Base-by-base conservation (phyloP, 2,888 invertebrate species). In the Drosophila macrothrix region DNA sequence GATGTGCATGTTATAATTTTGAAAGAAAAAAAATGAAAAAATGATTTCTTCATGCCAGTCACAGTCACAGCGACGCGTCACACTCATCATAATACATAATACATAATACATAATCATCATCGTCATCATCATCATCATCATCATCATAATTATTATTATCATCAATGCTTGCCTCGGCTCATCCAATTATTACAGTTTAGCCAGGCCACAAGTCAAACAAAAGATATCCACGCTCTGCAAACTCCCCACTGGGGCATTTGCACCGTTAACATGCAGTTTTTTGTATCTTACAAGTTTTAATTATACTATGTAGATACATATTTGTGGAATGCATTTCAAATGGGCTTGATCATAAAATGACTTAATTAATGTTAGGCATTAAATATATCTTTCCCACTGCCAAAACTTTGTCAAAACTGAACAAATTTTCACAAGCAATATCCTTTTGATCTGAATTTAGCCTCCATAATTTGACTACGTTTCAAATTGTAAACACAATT, bases 1-100 rank as follows among this genome's bases (percentile, higher is more conserved):
- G 87, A 89, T 89, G 86, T 86, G 90, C 87, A 88, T 80, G 87
- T 82, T 90, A 90, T 91, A 91, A 91, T 91, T 91, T 60, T 74
- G 74, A 31, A 39, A n/a, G 72, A 75, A 83, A 35, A 6, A 4
- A 63, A 76, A 31, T 9, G 63, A 70, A 73, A 78, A 89, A 83
- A 90, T 87, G 78, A 84, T 89, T 89, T 89, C 88, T 89, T 85
- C 78, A 84, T 88, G 82, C 82, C 84, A 82, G 82, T 84, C 84
- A 83, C 68, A 84, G 74, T 80, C 78, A 69, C 60, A 69, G 72
- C 28, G 59, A 62, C 69, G 76, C 77, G 73, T 79, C 82, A 79
- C 85, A 83, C 81, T 75, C 72, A 74, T 81, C 88, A 88, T 80
- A 81, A 83, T 80, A 76, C 80, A 70, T 67, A 65, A 82, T 75